phyloP scores from a whole-genome alignment of 2,113 vertebrate species.

The Conger conger region DNA sequence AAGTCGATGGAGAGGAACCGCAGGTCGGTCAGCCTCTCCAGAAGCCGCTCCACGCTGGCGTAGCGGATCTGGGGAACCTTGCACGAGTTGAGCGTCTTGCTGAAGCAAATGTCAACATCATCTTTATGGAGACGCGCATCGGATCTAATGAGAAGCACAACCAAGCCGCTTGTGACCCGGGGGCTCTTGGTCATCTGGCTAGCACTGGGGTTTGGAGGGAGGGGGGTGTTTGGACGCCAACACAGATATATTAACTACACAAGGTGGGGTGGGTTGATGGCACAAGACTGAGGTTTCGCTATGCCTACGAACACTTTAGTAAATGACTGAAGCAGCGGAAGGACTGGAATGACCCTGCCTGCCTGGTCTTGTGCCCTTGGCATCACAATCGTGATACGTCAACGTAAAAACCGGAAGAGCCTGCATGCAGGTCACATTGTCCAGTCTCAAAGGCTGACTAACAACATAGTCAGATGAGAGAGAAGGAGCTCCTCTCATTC shows the following conservation, averaged over 20 bases:
- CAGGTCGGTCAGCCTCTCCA: constrained; percentile 90
- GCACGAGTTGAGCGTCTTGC: constrained; percentile 96
- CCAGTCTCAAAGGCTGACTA: neutral
- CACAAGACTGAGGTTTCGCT: neutral
- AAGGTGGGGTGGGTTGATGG: neutral
- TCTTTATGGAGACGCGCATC: constrained; percentile 90
- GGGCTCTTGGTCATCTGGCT: neutral
- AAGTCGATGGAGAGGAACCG: constrained; percentile 97
- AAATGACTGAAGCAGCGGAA: neutral
- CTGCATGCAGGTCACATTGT: neutral
- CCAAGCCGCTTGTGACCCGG: constrained; percentile 23
- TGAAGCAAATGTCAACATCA: constrained; percentile 94
- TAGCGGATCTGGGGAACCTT: constrained; percentile 97
- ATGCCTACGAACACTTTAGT: neutral
- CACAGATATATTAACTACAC: constrained; percentile 9
- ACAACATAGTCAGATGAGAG: neutral
- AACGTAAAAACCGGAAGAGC: neutral
- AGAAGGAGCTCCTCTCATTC: neutral
- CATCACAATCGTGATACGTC: neutral
- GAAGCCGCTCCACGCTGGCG: constrained; percentile 87
- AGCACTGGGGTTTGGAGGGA: neutral
- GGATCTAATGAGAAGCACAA: constrained; percentile 66
- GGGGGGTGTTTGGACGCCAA: neutral
- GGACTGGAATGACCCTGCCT: neutral
- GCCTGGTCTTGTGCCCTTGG: neutral